Evolutionary conservation across 1,140 invertebrate genomes (phyloP), one percentile per base, ranked within the genome.

Genomic region (Rhyacophila brunnea): DNA sequence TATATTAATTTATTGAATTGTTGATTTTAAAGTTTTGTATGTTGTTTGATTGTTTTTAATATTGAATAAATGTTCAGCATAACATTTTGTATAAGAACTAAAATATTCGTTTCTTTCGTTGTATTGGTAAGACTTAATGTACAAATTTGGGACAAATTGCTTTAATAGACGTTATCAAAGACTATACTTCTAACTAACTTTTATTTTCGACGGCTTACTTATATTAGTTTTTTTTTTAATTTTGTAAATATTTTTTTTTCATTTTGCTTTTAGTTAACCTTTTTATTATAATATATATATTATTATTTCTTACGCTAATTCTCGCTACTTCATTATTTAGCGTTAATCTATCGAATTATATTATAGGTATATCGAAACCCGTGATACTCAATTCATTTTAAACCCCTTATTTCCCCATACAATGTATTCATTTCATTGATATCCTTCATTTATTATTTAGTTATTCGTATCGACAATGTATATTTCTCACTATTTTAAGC

Each of bases 1-100:
- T 64, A 59, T 63, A 56, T 34, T 64, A 64, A 60, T 64, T 64
- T 64, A 64, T 64, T 64, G 62, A 63, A 63, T 58, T 60, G 36
- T 55, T 63, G 23, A 54, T 35, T 43, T 57, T 38, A 56, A 57
- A 18, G 46, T 49, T 49, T 49, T 44, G 32, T 56, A 15, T 15
- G 43, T 57, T 48, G 55, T 49, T 54, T 54, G 51, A 45, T 45
- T 56, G 44, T 49, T 57, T 42, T 23, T 40, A 42, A 38, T 18
- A 7, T 17, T 28, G 35, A 53, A 28, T 28, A 47, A 10, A 44
- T 56, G 15, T 45, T 45, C 28, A 42, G 32, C 40, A 23, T 14
- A 47, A 36, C 44, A 47, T 20, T 47, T 28, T 28, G 3, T 9
- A 18, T 56, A 47, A 40, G 13, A 42, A 56, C 45, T 18, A 62